A percentile compares a stretch with the other conserved stretches of the same genome.
phyloP scores from a whole-genome alignment of 1,140 invertebrate species.

The Charaxes varanes region DNA sequence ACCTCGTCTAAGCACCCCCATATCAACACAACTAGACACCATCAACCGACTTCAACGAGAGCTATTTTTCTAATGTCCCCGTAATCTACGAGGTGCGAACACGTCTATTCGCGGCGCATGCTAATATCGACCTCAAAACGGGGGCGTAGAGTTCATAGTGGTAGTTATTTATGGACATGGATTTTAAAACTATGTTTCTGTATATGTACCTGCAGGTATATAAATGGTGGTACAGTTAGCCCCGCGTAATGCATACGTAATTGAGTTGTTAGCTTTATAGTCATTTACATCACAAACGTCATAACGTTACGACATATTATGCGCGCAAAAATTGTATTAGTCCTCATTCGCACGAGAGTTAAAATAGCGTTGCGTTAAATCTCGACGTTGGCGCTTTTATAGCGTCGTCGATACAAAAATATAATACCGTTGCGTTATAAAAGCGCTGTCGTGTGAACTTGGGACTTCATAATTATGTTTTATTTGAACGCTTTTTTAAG shows the following conservation, averaged over 20 bases:
- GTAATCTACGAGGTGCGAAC: slow-evolving; percentile 3
- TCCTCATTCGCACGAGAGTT: too few species aligned
- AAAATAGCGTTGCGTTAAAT: too few species aligned
- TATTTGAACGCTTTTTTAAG: too few species aligned
- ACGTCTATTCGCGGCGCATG: background rate
- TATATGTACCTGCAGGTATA: slow-evolving; percentile 15
- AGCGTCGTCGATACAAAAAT: too few species aligned
- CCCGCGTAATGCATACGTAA: slow-evolving; percentile 47
- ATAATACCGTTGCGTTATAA: too few species aligned
- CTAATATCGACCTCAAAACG: slow-evolving; percentile 9
- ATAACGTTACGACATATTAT: too few species aligned
- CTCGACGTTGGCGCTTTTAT: too few species aligned
- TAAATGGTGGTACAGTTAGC: slow-evolving; percentile 57
- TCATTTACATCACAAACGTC: slow-evolving; percentile 55
- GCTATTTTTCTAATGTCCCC: slow-evolving; percentile 28
- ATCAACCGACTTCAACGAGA: slow-evolving; percentile 12
- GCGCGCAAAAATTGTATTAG: too few species aligned
- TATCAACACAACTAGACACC: slow-evolving; percentile 17
- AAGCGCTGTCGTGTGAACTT: too few species aligned
- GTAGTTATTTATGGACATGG: background rate
- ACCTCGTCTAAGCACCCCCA: slow-evolving; percentile 31
- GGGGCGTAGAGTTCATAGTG: too few species aligned
- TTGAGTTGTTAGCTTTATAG: slow-evolving; percentile 46
- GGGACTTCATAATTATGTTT: too few species aligned
- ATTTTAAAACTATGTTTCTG: slow-evolving; percentile 5